Percentiles rank a stretch among this genome's conserved stretches.
Evolutionary conservation across 2,888 invertebrate genomes (phyloP).

Genomic region (Meta bourneti): DNA sequence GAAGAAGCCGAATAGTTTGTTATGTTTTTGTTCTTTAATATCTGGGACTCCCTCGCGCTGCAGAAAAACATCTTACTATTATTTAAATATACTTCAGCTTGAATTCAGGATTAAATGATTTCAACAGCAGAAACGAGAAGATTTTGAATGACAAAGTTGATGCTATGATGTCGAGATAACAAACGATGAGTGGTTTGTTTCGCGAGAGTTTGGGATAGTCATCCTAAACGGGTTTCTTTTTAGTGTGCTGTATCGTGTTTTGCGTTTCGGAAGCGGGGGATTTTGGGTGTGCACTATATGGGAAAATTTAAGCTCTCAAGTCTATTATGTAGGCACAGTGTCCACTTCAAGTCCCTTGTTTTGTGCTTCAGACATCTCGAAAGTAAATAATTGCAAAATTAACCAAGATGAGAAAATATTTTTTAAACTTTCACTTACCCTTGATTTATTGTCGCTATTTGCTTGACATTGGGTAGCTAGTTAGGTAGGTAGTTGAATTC

Average conservation of each 20-base stretch:
- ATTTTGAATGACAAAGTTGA: slow-evolving; percentile 18
- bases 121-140: slow-evolving; percentile 10
- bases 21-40: slow-evolving; percentile 46
- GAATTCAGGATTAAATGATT: slow-evolving; percentile 52
- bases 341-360: no score
- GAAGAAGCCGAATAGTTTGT: slow-evolving; percentile 29
- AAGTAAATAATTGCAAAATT: no score
- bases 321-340: no score
- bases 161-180: background rate
- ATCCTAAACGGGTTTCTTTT: background rate
- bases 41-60: slow-evolving; percentile 1
- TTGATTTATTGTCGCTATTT: no score
- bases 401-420: no score
- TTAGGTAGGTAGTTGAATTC: no score
- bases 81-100: slow-evolving; percentile 38
- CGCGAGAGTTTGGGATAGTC: background rate
- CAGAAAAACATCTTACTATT: slow-evolving; percentile 28
- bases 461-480: no score
- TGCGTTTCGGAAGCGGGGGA: no score
- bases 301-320: background rate
- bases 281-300: background rate
- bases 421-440: no score
- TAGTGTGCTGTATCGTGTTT: background rate
- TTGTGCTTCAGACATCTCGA: no score
- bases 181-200: slow-evolving; percentile 10